Base-by-base conservation (phyloP, 1,140 invertebrate genomes). In the Bombus superbus region DNA sequence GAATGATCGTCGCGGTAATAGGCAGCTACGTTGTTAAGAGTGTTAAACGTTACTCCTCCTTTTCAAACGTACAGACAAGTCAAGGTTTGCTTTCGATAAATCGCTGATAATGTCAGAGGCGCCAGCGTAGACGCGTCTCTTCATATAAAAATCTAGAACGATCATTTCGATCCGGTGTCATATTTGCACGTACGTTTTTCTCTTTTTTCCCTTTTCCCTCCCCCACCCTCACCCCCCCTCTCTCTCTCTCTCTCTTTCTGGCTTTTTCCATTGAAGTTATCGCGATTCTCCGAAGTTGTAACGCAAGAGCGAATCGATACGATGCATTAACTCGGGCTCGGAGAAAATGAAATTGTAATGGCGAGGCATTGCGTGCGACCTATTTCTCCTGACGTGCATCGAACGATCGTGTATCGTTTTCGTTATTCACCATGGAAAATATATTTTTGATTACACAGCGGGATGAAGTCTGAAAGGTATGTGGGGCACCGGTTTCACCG, bases 11-110 rank as follows among this genome's bases (percentile, higher is more conserved):
- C 77, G 9, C 25, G 57, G 42, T 71, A 82, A 87, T 77, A 81
- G 81, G 42, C 85, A 89, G 81, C 35, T 78, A 40, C 75, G 40
- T 87, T 89, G 79, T 87, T 85, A 85, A 87, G 80, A 81, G 73
- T 66, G 83, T 25, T 79, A 59, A 59, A 47, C 35, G 32, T 44
- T 75, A 47, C 75, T 69, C 32, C 38, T 86, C n/a, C 22, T 77
- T 83, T 77, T 62, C 66, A 81, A 57, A 81, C 69, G 35, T 73
- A 74, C 69, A 47, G 71, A 74, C 77, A 74, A 81, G 71, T 57
- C 69, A 59, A 85, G 78, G 79, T 38, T 81, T 25, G 25, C 57
- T 42, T 47, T 28, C 40, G 66, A 71, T 68, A n/a, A 62, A 6
- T 38, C 11, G 25, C 40, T 28, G 44, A 69, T 57, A 47, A 8